A percentile compares a stretch with the other conserved stretches of the same genome.
Conservation (phyloP, 2,797 vertebrate species). For the Lycodopsis pacificus region DNA sequence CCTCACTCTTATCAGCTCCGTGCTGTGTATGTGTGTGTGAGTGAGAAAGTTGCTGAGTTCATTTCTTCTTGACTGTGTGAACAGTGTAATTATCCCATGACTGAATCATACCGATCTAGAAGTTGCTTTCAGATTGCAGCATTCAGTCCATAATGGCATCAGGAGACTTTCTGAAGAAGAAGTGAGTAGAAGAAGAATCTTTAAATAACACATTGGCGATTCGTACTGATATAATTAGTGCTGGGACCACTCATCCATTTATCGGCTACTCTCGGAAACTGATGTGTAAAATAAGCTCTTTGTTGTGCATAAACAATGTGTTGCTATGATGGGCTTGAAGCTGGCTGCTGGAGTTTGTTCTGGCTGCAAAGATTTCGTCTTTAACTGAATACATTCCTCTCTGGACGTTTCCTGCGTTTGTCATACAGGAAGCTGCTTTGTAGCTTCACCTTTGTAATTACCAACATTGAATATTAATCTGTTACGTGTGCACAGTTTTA, state of each 20-base stretch:
- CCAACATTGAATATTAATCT: background rate
- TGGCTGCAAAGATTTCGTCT: background rate
- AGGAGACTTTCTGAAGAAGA: constrained; percentile 6
- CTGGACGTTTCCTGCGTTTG: background rate
- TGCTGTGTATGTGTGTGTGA: constrained; percentile 31
- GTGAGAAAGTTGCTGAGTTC: constrained; percentile 49
- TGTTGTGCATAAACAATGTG: background rate
- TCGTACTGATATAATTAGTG: constrained; percentile 1
- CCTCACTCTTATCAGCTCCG: constrained; percentile 49
- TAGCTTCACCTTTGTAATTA: background rate
- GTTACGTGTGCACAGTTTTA: background rate
- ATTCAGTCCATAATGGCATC: constrained; percentile 12
- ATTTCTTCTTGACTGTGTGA: constrained; percentile 41
- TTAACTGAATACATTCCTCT: background rate
- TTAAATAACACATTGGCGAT: background rate
- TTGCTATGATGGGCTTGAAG: background rate
- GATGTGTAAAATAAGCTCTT: constrained; percentile 3
- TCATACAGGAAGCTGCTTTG: no score
- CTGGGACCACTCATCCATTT: background rate
- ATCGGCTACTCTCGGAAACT: background rate
- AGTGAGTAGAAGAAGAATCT: background rate
- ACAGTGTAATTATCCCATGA: constrained; percentile 30
- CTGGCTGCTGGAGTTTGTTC: background rate
- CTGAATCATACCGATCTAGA: constrained; percentile 43
- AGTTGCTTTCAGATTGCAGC: constrained; percentile 27